These are phyloP conservation scores for Karalla daura DNA, from an alignment of 2,797 vertebrate genomes.

Conservation along the genomic window DNA sequence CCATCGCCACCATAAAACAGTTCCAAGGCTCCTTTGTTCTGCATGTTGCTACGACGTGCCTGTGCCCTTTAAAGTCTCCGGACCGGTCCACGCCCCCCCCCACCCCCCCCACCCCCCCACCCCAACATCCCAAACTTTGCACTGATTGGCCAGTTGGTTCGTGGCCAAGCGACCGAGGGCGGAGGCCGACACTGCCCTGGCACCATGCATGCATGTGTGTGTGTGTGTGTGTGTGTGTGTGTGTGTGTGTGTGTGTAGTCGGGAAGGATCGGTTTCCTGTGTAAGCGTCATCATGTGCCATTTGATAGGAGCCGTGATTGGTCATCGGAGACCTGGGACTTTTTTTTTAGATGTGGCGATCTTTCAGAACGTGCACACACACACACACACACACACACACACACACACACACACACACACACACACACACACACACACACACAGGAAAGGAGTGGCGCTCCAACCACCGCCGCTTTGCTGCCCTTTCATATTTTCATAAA, in stretches of 20 bases:
- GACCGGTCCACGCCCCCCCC: no score
- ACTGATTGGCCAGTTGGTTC: constrained; percentile 4
- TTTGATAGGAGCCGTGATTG: constrained; percentile 51
- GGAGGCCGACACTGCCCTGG: constrained; percentile 10
- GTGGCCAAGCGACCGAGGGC: constrained; percentile 19
- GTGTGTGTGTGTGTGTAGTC: not conserved
- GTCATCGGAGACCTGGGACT: constrained; percentile 43
- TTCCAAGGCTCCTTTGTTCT: constrained; percentile 31
- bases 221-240: not conserved
- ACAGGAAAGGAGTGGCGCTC: constrained; percentile 70
- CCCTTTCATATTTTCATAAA: constrained; percentile 64
- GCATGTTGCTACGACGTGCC: constrained; percentile 9
- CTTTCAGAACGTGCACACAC: constrained; percentile 27
- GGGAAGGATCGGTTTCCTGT: constrained; percentile 46
- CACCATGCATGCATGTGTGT: not conserved
- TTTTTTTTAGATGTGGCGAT: constrained; percentile 52
- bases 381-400: constrained; percentile 2
- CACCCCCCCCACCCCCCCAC: no score
- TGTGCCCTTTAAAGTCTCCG: constrained; percentile 45
- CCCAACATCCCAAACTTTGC: no score
- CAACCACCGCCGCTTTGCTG: constrained; percentile 64
- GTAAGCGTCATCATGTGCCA: constrained; percentile 49
- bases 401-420: constrained; percentile 21
- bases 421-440: constrained; percentile 14
- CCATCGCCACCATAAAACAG: constrained; percentile 33